phyloP scores from a whole-genome alignment of 2,113 vertebrate species.

The Plecturocebus donacophilus region DNA sequence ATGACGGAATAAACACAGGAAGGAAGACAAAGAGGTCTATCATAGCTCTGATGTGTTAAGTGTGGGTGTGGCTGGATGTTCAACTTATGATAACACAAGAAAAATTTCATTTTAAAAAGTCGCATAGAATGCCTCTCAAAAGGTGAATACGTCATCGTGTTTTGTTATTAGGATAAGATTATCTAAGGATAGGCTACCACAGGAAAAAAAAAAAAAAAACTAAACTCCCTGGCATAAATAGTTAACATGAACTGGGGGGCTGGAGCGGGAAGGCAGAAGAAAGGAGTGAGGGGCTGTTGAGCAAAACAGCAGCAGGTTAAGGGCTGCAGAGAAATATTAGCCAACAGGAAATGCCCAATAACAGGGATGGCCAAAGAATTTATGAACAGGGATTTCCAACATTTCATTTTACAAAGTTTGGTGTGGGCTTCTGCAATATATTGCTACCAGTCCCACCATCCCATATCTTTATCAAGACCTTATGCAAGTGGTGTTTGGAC shows the following conservation, averaged over 20 bases:
- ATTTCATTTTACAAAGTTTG: not conserved
- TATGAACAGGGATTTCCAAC: not conserved
- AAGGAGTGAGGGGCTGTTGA: not conserved
- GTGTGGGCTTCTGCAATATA: not conserved
- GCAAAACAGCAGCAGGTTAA: not conserved
- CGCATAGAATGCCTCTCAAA: not conserved
- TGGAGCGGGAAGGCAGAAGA: not conserved
- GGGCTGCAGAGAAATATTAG: not conserved
- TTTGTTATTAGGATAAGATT: not conserved
- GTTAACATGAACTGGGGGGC: not conserved
- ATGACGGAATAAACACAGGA: not conserved
- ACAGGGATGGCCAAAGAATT: not conserved
- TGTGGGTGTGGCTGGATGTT: not conserved
- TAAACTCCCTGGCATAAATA: not conserved
- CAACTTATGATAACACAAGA: not conserved
- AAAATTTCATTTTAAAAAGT: not conserved
- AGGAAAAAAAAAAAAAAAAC: not conserved
- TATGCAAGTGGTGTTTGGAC: not conserved
- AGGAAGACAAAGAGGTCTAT: not conserved
- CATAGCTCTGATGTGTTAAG: not conserved
- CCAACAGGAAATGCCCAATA: not conserved
- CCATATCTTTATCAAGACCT: not conserved
- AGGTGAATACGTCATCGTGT: not conserved
- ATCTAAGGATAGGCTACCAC: not conserved
- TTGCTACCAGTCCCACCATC: not conserved